Base-by-base conservation (phyloP, 2,888 invertebrate species). In the Tinea pellionella region DNA sequence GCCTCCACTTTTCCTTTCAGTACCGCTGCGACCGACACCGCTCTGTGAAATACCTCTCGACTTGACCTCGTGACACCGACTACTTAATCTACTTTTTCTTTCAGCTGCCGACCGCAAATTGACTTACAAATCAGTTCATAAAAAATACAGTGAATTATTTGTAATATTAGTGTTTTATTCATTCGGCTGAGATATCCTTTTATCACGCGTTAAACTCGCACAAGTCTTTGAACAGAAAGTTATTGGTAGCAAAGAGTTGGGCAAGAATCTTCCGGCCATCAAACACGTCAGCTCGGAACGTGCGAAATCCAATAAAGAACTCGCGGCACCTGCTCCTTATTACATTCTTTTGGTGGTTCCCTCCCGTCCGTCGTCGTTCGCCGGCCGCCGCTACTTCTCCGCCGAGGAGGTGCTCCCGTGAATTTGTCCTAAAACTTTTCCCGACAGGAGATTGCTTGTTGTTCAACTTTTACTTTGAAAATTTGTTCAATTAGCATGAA, bases 271-370 rank as follows among this genome's bases (percentile, higher is more conserved):
- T 77, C 72, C 75, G 78, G 78, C 81, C 77, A 84, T 85, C 85
- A 82, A 79, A 80, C 80, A 85, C 82, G 84, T 84, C 83, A 78
- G 70, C 69, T 69, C 63, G 84, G 84, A 84, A 80, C 82, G 84
- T 78, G 80, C 77, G 79, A 84, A 85, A 87, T 86, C 82, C 84
- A 86, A 87, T 87, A 87, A 87, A 83, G 84, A 82, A 83, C 73
- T 59, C 59, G 47, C 74, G 74, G 75, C 85, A 87, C 86, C 86
- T 87, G 85, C 74, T 76, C 80, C 81, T 83, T 86, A 86, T 87
- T 85, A 85, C 86, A 86, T 87, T 86, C 86, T 80, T 83, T 78
- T 73, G 75, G 77, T 75, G 80, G 75, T 79, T 75, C 78, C 78
- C 73, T 74, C 73, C 73, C 74, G 70, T 72, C n/a, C n/a, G n/a